A percentile compares a stretch with the other conserved stretches of the same genome.
These are phyloP conservation scores for Riptortus pedestris DNA, from an alignment of 1,140 invertebrate genomes.

Conservation along the genomic window DNA sequence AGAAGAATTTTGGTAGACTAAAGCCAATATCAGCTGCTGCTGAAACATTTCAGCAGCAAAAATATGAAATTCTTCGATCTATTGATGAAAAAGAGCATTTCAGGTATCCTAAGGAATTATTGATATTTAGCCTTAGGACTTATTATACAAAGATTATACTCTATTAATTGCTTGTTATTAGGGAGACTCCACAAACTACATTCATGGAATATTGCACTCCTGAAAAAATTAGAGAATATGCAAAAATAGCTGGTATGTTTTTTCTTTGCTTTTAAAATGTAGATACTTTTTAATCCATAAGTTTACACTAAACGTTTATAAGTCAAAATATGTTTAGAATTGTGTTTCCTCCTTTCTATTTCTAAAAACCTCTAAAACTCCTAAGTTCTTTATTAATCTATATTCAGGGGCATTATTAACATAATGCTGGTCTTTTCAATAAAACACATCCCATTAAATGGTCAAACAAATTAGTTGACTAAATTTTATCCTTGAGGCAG, in stretches of 20 bases:
- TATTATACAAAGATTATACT: not conserved
- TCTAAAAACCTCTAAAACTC: too few species aligned
- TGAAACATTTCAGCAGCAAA: constrained; percentile 44
- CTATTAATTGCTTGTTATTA: too few species aligned
- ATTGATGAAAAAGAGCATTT: constrained; percentile 33
- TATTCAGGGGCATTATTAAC: too few species aligned
- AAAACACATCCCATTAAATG: too few species aligned
- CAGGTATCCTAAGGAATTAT: constrained; percentile 26
- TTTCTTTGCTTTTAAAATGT: not conserved
- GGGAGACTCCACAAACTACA: constrained; percentile 23
- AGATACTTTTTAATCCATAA: constrained; percentile 9
- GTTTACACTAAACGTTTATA: too few species aligned
- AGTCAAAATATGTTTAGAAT: too few species aligned
- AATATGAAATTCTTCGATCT: constrained; percentile 41
- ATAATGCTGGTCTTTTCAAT: too few species aligned
- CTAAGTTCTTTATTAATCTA: too few species aligned
- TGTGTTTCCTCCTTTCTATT: too few species aligned
- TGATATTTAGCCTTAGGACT: not conserved
- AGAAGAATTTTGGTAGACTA: constrained; percentile 48
- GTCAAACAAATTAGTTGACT: too few species aligned
- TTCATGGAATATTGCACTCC: constrained; percentile 20
- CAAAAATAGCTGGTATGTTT: constrained; percentile 3
- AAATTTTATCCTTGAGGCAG: too few species aligned
- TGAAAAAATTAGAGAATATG: constrained; percentile 23
- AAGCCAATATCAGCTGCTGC: constrained; percentile 45